Percentiles rank a stretch among this genome's conserved stretches.
Evolutionary conservation across 1,140 invertebrate genomes (phyloP).

Genomic region (Danaus plexippus): DNA sequence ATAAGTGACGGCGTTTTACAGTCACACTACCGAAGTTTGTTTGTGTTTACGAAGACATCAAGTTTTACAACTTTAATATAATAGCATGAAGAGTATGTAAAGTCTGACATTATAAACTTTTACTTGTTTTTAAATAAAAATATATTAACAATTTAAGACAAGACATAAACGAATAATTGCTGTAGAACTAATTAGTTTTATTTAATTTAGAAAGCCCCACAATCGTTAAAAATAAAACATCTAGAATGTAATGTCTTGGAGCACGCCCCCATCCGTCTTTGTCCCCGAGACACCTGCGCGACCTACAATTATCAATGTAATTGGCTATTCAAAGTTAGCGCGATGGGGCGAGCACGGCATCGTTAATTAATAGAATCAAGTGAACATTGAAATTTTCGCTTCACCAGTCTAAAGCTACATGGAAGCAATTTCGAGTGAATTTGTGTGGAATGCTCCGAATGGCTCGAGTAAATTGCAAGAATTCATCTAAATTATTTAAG

Average conservation of each 20-base stretch:
- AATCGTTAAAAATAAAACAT: no score
- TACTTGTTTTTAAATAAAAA: no score
- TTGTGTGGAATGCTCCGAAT: slow-evolving; percentile 26
- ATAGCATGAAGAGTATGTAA: no score
- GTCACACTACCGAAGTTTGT: neutral
- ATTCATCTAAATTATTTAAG: no score
- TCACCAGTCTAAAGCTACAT: slow-evolving; percentile 38
- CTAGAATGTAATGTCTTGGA: slow-evolving; percentile 7
- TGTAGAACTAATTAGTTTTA: no score
- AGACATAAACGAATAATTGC: no score
- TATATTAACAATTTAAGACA: no score
- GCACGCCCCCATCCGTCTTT: slow-evolving; percentile 32
- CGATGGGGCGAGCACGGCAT: slow-evolving; percentile 54
- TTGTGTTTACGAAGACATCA: neutral
- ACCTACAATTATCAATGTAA: slow-evolving; percentile 66
- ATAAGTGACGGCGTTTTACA: slow-evolving; percentile 13
- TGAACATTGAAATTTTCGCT: slow-evolving; percentile 62
- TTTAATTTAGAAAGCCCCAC: no score
- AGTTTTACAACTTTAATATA: no score
- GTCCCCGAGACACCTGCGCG: slow-evolving; percentile 54
- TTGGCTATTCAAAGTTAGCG: slow-evolving; percentile 64
- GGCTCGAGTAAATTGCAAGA: slow-evolving; percentile 11
- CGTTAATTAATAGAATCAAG: slow-evolving; percentile 65
- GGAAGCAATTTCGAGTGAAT: slow-evolving; percentile 42
- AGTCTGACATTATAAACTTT: no score